These are phyloP conservation scores for Calliphora vicina DNA, from an alignment of 1,140 invertebrate genomes.

Conservation along the genomic window DNA sequence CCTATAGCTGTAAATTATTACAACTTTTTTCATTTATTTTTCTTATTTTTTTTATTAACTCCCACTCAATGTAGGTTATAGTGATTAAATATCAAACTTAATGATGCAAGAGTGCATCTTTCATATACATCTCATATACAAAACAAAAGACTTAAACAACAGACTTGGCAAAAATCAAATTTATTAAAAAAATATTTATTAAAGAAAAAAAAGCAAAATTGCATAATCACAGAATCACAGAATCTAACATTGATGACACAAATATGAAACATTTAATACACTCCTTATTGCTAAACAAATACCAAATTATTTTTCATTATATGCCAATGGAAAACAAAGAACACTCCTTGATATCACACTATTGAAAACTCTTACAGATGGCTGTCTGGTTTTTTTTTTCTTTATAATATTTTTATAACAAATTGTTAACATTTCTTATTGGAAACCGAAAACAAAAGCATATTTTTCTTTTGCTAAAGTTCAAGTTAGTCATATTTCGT, in stretches of 20 bases:
- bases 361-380: not conserved
- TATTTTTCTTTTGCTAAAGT: not conserved
- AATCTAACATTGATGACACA: not conserved
- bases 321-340: not conserved
- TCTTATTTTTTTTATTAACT: too few species aligned
- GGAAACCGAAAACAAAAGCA: not conserved
- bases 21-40: too few species aligned
- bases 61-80: too few species aligned
- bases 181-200: too few species aligned
- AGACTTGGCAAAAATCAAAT: too few species aligned
- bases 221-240: not conserved
- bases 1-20: too few species aligned
- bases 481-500: constrained; percentile 13
- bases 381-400: not conserved
- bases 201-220: too few species aligned
- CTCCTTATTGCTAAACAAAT: not conserved
- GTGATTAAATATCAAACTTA: too few species aligned
- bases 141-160: too few species aligned
- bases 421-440: not conserved
- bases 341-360: not conserved
- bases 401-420: not conserved
- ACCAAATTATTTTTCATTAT: not conserved
- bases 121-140: too few species aligned
- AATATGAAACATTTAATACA: not conserved
- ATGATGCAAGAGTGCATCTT: too few species aligned